A percentile compares a stretch with the other conserved stretches of the same genome.
phyloP scores from a whole-genome alignment of 2,797 vertebrate species.

The Taenioides sp. region DNA sequence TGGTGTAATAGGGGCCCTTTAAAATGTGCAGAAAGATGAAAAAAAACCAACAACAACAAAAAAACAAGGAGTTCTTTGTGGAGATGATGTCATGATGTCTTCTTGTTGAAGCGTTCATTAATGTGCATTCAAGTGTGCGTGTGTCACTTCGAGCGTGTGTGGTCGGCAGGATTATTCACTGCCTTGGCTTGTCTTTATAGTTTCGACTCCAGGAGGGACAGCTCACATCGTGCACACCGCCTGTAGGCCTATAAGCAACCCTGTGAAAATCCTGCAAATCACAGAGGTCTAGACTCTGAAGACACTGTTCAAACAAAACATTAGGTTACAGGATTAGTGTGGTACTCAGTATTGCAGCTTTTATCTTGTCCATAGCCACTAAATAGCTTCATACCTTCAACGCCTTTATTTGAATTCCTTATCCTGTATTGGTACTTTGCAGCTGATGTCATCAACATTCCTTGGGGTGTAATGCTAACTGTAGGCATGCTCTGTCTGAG shows the following conservation, averaged over 20 bases:
- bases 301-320: background rate
- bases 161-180: slow-evolving; percentile 33
- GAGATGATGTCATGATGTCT: slow-evolving; percentile 7
- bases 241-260: background rate
- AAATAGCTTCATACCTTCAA: background rate
- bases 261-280: slow-evolving; percentile 22
- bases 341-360: background rate
- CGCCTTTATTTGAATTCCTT: background rate
- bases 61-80: too few relatives aligned
- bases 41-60: too few relatives aligned
- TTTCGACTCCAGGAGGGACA: slow-evolving; percentile 32
- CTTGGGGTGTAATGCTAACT: too few relatives aligned
- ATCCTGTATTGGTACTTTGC: background rate
- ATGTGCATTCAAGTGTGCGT: slow-evolving; percentile 23
- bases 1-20: too few relatives aligned
- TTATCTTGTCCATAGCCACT: background rate
- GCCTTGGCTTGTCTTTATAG: slow-evolving; percentile 28
- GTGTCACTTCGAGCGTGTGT: slow-evolving; percentile 42
- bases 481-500: too few relatives aligned
- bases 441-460: too few relatives aligned
- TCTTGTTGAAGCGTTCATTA: slow-evolving; percentile 38
- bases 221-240: slow-evolving; percentile 22
- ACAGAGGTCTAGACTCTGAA: background rate
- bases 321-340: background rate
- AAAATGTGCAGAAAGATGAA: too few relatives aligned